Conservation (phyloP, 2,113 vertebrate species). For the Xenus cinereus region DNA sequence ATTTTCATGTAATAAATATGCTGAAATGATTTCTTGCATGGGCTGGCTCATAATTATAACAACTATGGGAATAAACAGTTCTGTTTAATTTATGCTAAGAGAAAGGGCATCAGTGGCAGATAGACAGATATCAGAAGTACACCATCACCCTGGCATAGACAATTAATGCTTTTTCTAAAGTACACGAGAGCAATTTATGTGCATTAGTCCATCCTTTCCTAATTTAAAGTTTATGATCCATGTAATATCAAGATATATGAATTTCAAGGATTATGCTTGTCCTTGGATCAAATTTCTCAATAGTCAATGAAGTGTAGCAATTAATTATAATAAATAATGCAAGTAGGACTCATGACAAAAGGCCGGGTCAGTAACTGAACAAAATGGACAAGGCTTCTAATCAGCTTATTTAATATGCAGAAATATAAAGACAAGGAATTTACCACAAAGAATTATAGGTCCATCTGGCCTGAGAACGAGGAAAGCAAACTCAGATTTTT, state of each 20-base stretch:
- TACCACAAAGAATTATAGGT: neutral
- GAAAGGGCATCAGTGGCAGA: neutral
- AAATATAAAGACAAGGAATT: neutral
- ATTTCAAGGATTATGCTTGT: slow-evolving; percentile 62
- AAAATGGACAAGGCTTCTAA: slow-evolving; percentile 22
- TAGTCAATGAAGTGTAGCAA: slow-evolving; percentile 67
- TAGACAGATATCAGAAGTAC: neutral
- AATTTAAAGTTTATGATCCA: slow-evolving; percentile 78
- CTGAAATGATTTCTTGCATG: neutral
- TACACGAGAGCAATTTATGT: slow-evolving; percentile 41
- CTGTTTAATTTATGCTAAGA: neutral
- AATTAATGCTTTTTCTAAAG: slow-evolving; percentile 40
- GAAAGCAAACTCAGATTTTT: neutral
- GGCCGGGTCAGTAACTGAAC: neutral
- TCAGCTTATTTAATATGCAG: neutral
- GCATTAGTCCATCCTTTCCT: slow-evolving; percentile 49
- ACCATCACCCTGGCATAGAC: neutral
- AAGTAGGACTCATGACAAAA: slow-evolving; percentile 8
- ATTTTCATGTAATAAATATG: slow-evolving; percentile 1
- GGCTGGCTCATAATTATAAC: neutral
- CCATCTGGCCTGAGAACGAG: neutral
- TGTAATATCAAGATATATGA: slow-evolving; percentile 74
- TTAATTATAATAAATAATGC: slow-evolving; percentile 71
- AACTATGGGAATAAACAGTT: neutral
- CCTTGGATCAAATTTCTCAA: slow-evolving; percentile 65